Percentiles rank a stretch among this genome's conserved stretches.
phyloP scores from a whole-genome alignment of 1,140 invertebrate genomes.

The Drosophila pandora region DNA sequence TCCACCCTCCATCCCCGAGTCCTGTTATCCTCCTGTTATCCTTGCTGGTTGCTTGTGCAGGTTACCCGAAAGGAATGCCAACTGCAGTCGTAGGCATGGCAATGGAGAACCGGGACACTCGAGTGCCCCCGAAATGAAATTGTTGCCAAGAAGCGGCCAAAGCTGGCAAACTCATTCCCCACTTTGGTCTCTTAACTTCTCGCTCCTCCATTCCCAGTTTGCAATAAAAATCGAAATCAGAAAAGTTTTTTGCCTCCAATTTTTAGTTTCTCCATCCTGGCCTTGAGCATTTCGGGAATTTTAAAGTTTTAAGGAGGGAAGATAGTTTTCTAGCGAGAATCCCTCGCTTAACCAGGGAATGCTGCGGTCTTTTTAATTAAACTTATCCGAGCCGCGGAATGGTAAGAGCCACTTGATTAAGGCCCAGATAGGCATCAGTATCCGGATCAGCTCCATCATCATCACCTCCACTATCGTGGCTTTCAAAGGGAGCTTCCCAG shows the following conservation, averaged over 20 bases:
- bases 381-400: slow-evolving; percentile 53
- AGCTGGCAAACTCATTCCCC: slow-evolving; percentile 18
- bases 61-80: slow-evolving; percentile 53
- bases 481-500: background rate
- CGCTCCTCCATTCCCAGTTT: slow-evolving; percentile 38
- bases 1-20: background rate
- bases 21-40: background rate
- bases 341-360: slow-evolving; percentile 24
- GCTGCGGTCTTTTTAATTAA: slow-evolving; percentile 67
- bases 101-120: slow-evolving; percentile 31
- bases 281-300: slow-evolving; percentile 44
- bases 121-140: slow-evolving; percentile 66
- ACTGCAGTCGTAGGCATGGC: slow-evolving; percentile 53
- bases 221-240: slow-evolving; percentile 78
- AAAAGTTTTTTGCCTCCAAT: slow-evolving; percentile 57
- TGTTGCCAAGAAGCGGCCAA: slow-evolving; percentile 63
- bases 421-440: background rate
- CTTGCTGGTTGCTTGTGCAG: slow-evolving; percentile 42
- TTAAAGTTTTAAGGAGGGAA: slow-evolving; percentile 46
- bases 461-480: background rate
- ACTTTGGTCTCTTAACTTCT: slow-evolving; percentile 13
- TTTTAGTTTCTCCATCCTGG: slow-evolving; percentile 10
- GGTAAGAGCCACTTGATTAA: slow-evolving; percentile 49
- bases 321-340: slow-evolving; percentile 28
- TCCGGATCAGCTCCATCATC: background rate